Percentiles rank a stretch among this genome's conserved stretches.
phyloP scores from a whole-genome alignment of 1,140 invertebrate species.

The Conus betulinus region DNA sequence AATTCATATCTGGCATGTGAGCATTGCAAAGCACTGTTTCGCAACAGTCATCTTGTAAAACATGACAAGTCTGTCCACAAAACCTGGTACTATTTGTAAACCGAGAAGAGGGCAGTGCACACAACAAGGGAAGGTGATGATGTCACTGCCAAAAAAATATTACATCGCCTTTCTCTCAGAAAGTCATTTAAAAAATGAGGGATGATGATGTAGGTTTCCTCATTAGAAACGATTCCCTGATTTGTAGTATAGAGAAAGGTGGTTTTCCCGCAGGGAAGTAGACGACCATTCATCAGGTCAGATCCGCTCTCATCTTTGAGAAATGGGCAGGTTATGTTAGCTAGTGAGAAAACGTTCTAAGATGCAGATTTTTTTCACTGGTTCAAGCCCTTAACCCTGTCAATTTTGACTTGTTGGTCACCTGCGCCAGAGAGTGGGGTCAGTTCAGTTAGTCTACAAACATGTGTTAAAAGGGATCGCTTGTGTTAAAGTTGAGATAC shows the following conservation, averaged over 20 bases:
- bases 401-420: neutral
- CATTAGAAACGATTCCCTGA: neutral
- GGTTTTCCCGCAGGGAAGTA: neutral
- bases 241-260: neutral
- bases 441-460: neutral
- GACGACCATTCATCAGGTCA: neutral
- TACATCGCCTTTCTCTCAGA: neutral
- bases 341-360: neutral
- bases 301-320: neutral
- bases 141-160: neutral
- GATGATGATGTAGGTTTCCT: neutral
- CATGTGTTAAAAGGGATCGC: neutral
- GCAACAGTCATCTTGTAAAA: too few species aligned
- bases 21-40: too few species aligned
- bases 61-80: neutral
- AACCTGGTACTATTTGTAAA: neutral
- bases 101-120: neutral
- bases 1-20: too few species aligned
- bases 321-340: neutral
- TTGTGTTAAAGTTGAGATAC: neutral
- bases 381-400: neutral
- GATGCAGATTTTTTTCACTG: neutral
- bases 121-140: neutral
- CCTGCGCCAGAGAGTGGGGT: neutral
- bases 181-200: neutral